Conservation (phyloP, 30 jellyfish, hydroid and myxozoan genomes). For the Chironex yamaguchii region DNA sequence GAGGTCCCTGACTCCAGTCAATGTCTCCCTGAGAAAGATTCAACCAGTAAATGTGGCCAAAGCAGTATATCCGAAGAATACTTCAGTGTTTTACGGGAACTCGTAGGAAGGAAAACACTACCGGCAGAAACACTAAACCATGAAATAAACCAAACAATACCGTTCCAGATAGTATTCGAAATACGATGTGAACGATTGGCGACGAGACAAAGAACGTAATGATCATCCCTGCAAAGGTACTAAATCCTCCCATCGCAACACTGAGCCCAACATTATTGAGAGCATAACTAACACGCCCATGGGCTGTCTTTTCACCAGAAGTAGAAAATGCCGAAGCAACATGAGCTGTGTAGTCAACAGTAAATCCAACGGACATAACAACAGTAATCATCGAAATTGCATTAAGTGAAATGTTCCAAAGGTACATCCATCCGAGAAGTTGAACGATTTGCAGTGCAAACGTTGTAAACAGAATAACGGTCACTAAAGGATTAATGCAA, state of each 20-base stretch:
- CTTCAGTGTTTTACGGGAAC: no score
- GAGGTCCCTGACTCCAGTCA: no score
- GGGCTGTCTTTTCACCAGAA: constrained; percentile 24
- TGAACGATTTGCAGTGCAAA: constrained; percentile 30
- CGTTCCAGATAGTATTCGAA: constrained; percentile 63
- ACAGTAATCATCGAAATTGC: constrained; percentile 30
- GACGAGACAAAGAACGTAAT: constrained; percentile 63
- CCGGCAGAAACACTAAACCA: constrained; percentile 67
- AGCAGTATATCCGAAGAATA: no score
- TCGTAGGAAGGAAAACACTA: constrained; percentile 59
- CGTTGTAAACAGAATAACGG: constrained; percentile 2
- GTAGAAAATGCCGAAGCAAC: constrained; percentile 54
- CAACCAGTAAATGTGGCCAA: no score
- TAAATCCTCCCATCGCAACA: constrained; percentile 51
- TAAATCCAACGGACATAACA: constrained; percentile 57
- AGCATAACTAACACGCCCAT: constrained; percentile 31
- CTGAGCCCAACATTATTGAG: constrained; percentile 48
- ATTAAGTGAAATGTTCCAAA: constrained; percentile 51
- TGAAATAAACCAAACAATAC: constrained; percentile 47
- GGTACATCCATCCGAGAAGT: constrained; percentile 57
- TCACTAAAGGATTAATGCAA: constrained; percentile 53
- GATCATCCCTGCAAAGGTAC: constrained; percentile 68
- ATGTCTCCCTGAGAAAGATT: no score
- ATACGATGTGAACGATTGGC: constrained; percentile 49
- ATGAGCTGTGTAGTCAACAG: constrained; percentile 69